Evolutionary conservation across 1,140 invertebrate species (phyloP).

Genomic region (Procambarus clarkii): DNA sequence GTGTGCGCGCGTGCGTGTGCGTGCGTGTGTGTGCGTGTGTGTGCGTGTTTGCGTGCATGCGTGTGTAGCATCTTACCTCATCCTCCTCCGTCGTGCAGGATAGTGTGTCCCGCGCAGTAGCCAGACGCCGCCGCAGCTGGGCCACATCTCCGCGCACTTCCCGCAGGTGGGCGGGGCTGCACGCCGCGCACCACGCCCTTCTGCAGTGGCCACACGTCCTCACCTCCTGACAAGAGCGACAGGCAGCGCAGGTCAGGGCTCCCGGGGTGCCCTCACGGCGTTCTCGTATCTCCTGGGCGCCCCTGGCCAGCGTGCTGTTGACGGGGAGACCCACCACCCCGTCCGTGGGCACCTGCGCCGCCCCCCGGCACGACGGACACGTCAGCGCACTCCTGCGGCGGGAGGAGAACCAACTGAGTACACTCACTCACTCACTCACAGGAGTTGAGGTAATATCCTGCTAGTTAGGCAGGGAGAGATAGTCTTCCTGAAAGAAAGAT

Average conservation of each 20-base stretch:
- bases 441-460: too few relatives aligned
- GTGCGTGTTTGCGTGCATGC: too few relatives aligned
- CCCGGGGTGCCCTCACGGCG: background rate
- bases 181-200: slow-evolving; percentile 79
- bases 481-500: too few relatives aligned
- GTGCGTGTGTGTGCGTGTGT: too few relatives aligned
- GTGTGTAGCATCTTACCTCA: too few relatives aligned
- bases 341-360: slow-evolving; percentile 70
- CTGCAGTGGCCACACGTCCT: slow-evolving; percentile 59
- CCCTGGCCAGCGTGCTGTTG: slow-evolving; percentile 79
- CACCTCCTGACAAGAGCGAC: background rate
- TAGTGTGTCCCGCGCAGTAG: slow-evolving; percentile 76
- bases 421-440: too few relatives aligned
- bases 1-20: too few relatives aligned
- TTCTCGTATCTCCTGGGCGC: slow-evolving; percentile 75
- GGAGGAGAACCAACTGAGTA: background rate
- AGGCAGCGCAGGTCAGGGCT: slow-evolving; percentile 1
- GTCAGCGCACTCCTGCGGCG: slow-evolving; percentile 52
- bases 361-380: slow-evolving; percentile 71
- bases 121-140: slow-evolving; percentile 78
- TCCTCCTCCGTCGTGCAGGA: slow-evolving; percentile 79
- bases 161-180: slow-evolving; percentile 79
- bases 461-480: too few relatives aligned
- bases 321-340: slow-evolving; percentile 77
- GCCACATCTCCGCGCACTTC: slow-evolving; percentile 79